Conservation (phyloP, 2,797 vertebrate genomes). For the Champsocephalus esox region DNA sequence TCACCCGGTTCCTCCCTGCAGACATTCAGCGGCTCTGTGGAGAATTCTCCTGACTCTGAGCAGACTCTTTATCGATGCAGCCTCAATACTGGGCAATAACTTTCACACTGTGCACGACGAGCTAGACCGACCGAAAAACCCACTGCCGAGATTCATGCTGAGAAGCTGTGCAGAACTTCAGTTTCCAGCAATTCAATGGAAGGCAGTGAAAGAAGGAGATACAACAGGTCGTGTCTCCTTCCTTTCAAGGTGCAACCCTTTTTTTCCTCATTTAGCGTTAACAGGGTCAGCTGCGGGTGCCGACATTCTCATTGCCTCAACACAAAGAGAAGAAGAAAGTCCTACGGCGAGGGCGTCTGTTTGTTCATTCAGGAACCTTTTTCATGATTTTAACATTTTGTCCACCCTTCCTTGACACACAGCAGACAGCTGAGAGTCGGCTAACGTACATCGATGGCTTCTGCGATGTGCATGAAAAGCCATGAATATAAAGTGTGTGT, state of each 20-base stretch:
- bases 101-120: slow-evolving; percentile 43
- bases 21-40: slow-evolving; percentile 13
- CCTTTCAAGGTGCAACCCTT: slow-evolving; percentile 25
- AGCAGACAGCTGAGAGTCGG: slow-evolving; percentile 32
- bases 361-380: slow-evolving; percentile 21
- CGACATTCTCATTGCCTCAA: slow-evolving; percentile 13
- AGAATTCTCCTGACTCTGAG: slow-evolving; percentile 44
- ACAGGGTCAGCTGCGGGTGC: slow-evolving; percentile 29
- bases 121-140: slow-evolving; percentile 17
- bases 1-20: slow-evolving; percentile 13
- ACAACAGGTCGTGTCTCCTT: slow-evolving; percentile 25
- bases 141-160: slow-evolving; percentile 7
- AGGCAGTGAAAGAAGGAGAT: neutral
- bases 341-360: slow-evolving; percentile 10
- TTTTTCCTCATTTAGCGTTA: slow-evolving; percentile 29
- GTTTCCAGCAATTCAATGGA: slow-evolving; percentile 5
- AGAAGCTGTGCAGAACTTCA: slow-evolving; percentile 17
- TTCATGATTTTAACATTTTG: slow-evolving; percentile 16
- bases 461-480: slow-evolving; percentile 35
- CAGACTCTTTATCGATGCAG: slow-evolving; percentile 38
- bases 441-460: slow-evolving; percentile 48
- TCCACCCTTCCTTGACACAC: slow-evolving; percentile 1
- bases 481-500: slow-evolving; percentile 71
- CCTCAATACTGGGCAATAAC: slow-evolving; percentile 28
- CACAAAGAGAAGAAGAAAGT: slow-evolving; percentile 41